phyloP scores from a whole-genome alignment of 2,797 vertebrate genomes.

The Notamacropus eugenii region DNA sequence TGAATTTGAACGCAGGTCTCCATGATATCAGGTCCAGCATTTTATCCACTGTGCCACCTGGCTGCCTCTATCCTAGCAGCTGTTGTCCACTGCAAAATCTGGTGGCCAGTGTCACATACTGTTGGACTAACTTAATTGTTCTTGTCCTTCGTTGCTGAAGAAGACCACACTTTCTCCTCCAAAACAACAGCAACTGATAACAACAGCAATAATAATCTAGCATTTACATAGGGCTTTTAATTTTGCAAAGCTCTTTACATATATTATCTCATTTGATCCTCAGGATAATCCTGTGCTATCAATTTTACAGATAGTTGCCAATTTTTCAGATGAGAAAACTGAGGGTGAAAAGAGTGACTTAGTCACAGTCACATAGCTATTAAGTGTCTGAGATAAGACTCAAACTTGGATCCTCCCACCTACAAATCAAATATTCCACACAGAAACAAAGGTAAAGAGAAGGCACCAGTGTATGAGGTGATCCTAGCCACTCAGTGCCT shows the following conservation, averaged over 20 bases:
- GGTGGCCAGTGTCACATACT: background rate
- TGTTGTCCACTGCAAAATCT: background rate
- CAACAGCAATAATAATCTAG: background rate
- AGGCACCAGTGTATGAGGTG: rapidly evolving
- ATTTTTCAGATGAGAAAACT: background rate
- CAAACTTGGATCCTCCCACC: background rate
- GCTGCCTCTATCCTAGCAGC: background rate
- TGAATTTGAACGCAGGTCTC: background rate
- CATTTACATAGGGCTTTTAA: background rate
- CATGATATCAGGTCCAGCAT: background rate
- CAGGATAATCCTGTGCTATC: background rate
- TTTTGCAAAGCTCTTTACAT: background rate
- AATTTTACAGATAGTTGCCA: background rate
- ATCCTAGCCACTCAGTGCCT: background rate
- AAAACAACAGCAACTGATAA: background rate
- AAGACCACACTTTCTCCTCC: background rate
- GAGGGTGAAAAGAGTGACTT: background rate
- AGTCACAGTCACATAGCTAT: background rate
- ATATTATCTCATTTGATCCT: background rate
- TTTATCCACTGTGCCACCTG: background rate
- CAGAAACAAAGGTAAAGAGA: background rate
- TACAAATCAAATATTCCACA: background rate
- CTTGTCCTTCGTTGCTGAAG: too few relatives aligned
- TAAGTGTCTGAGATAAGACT: background rate
- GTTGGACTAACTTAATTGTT: background rate